Evolutionary conservation across 1,140 invertebrate genomes (phyloP), one percentile per base, ranked within the genome.

Genomic region (Chlorops oryzae): DNA sequence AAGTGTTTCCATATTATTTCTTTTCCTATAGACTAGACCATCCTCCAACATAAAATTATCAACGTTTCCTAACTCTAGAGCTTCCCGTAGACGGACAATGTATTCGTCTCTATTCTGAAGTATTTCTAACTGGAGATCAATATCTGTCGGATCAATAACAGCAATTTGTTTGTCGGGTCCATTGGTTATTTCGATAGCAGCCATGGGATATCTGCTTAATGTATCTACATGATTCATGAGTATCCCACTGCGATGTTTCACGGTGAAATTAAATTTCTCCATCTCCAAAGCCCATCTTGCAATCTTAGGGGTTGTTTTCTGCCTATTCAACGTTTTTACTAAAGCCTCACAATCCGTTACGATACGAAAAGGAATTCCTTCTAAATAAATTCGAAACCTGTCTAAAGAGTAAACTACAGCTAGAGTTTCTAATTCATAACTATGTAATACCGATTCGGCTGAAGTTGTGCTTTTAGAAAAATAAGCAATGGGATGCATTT

Each of bases 351-450:
- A 73, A 47, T 71, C 73, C 0, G 65, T 73, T 3, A 72, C 55
- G 13, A 79, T 73, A 37, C 73, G 70, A 53, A 77, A 77, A 3
- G 67, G 40, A 42, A 63, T 73, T 21, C 71, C 73, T 18, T 73
- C 53, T 24, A 81, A 55, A 57, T 77, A 81, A 10, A 63, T 55
- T 50, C 70, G 28, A 54, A 78, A 79, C 39, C 77, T 73, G 43
- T 75, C 63, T 2, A 80, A 56, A 1, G 73, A 73, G 57, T 63
- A 63, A 5, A 77, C 61, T 4, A 80, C 71, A 0, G 77, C 76
- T 20, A 80, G 53, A 22, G 68, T 69, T 63, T 80, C 77, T 42
- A 75, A 54, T 57, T 79, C 72, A 43, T 74, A 75, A 44, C 63
- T 72, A 5, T 51, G 56, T 44, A 74, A 78, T 25, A 71, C 71